Percentiles rank a stretch among this genome's conserved stretches.
These are phyloP conservation scores for Temnothorax curvispinosus DNA, from an alignment of 1,140 invertebrate species.

Conservation along the genomic window DNA sequence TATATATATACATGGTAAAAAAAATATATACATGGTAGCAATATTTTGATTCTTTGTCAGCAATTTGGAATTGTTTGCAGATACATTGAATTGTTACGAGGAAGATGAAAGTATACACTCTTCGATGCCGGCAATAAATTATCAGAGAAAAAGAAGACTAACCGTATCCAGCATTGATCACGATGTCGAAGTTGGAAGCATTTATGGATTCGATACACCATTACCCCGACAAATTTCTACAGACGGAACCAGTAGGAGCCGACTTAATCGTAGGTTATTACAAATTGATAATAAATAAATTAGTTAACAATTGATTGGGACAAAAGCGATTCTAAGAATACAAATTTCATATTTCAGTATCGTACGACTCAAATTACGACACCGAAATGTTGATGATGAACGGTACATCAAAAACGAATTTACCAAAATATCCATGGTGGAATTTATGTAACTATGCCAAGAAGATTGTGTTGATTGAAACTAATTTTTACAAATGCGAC, in stretches of 20 bases:
- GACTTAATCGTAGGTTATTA: background rate
- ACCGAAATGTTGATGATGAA: background rate
- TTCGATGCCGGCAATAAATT: background rate
- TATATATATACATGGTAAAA: background rate
- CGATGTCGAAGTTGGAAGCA: conserved; percentile 77
- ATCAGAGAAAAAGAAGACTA: conserved; percentile 52
- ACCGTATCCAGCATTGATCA: conserved; percentile 75
- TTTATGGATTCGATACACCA: conserved; percentile 78
- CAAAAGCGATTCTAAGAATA: background rate
- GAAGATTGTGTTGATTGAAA: background rate
- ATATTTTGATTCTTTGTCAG: background rate
- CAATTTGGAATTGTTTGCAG: conserved; percentile 5
- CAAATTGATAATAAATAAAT: background rate
- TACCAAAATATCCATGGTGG: conserved; percentile 9
- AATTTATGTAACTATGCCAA: conserved; percentile 52
- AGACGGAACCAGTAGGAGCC: background rate
- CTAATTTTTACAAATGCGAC: background rate
- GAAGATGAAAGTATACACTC: conserved; percentile 11
- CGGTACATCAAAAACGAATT: conserved; percentile 12
- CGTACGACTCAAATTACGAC: conserved; percentile 1
- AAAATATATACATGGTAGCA: background rate
- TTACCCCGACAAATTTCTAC: conserved; percentile 55
- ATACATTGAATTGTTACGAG: background rate
- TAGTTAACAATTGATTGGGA: background rate
- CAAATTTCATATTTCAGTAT: conserved; percentile 11